phyloP scores from a whole-genome alignment of 2,113 vertebrate genomes.

The Cochlearius cochlearius region DNA sequence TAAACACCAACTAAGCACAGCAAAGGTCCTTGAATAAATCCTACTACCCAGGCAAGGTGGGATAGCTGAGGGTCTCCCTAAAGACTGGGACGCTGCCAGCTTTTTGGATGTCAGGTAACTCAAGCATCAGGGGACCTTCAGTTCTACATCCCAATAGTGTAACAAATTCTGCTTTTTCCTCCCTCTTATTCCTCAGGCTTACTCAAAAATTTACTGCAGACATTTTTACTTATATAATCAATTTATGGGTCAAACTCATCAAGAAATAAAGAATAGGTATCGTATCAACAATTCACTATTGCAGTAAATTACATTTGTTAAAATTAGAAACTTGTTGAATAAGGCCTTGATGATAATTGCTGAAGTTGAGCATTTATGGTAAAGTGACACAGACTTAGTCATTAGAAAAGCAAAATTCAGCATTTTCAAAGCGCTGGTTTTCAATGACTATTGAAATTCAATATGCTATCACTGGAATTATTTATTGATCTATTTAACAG shows the following conservation, averaged over 20 bases:
- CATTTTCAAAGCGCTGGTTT: constrained; percentile 2
- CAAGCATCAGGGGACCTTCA: background rate
- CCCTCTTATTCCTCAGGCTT: background rate
- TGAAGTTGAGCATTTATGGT: constrained; percentile 4
- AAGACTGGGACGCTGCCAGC: background rate
- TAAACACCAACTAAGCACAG: background rate
- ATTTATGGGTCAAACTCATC: constrained; percentile 55
- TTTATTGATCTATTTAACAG: constrained; percentile 43
- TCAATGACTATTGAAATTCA: constrained; percentile 29
- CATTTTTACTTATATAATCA: constrained; percentile 38
- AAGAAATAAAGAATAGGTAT: constrained; percentile 41
- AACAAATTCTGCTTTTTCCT: background rate
- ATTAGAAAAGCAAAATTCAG: constrained; percentile 39
- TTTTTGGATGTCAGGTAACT: background rate
- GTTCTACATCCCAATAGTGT: background rate
- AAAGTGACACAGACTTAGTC: background rate
- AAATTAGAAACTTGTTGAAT: constrained; percentile 38
- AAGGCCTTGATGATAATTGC: constrained; percentile 28
- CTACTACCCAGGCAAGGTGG: background rate
- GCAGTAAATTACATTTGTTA: constrained; percentile 15
- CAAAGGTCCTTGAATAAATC: background rate
- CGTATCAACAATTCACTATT: background rate
- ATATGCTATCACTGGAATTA: constrained; percentile 40
- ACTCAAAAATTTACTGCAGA: background rate
- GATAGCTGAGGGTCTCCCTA: background rate